A percentile compares a stretch with the other conserved stretches of the same genome.
Evolutionary conservation across 2,888 invertebrate species (phyloP).

Genomic region (Synergus itoensis): DNA sequence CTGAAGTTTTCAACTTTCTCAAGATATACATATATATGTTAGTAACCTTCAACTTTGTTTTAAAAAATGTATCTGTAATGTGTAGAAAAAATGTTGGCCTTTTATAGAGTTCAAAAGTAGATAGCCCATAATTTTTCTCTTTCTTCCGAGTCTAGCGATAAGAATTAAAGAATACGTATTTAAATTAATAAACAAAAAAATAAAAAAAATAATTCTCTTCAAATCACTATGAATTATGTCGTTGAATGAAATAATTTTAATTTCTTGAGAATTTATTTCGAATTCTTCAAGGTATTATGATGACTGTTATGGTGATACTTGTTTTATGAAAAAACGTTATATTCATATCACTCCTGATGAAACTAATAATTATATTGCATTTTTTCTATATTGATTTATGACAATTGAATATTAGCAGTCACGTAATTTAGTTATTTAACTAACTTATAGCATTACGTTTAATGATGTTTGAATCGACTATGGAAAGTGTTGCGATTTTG

Average conservation of each 20-base stretch:
- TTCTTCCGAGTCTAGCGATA: background rate
- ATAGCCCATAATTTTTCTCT: constrained; percentile 22
- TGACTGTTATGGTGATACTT: background rate
- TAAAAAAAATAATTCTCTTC: no score
- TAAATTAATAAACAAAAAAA: background rate
- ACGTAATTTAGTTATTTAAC: constrained; percentile 20
- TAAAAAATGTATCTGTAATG: constrained; percentile 15
- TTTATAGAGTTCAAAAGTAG: constrained; percentile 25
- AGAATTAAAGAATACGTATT: constrained; percentile 14
- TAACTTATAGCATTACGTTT: constrained; percentile 3
- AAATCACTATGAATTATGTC: no score
- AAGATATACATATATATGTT: background rate
- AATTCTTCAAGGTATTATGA: background rate
- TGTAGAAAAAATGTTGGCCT: constrained; percentile 28
- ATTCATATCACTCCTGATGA: constrained; percentile 27
- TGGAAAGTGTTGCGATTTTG: constrained; percentile 21
- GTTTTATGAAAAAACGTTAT: constrained; percentile 24
- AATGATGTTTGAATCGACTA: constrained; percentile 9
- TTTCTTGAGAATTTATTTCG: no score
- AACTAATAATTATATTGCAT: constrained; percentile 24
- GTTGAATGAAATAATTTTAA: no score
- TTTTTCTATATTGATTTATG: constrained; percentile 27
- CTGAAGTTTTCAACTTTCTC: background rate
- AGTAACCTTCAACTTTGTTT: constrained; percentile 21
- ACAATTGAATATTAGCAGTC: constrained; percentile 18